Evolutionary conservation across 2,888 invertebrate genomes (phyloP).

Genomic region (Eulithis testata): DNA sequence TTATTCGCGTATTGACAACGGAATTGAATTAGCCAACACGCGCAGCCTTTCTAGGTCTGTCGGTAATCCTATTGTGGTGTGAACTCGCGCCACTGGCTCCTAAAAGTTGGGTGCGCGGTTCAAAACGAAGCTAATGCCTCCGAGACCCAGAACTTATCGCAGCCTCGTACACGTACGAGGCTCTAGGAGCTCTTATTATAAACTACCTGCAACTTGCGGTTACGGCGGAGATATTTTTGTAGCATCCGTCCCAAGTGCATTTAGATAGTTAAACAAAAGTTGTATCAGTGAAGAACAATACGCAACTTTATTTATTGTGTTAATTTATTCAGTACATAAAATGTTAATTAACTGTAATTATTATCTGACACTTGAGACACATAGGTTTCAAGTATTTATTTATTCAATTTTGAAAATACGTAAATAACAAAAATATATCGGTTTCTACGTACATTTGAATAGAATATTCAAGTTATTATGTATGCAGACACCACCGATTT

Average conservation of each 20-base stretch:
- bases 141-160: conserved; percentile 54
- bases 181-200: conserved; percentile 34
- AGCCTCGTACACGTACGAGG: conserved; percentile 32
- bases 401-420: too few species aligned
- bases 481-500: neutral
- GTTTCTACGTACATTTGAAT: too few species aligned
- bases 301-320: neutral
- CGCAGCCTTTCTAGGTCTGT: conserved; percentile 67
- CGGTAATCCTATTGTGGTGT: conserved; percentile 77
- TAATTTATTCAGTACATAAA: neutral
- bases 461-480: too few species aligned
- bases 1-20: conserved; percentile 61
- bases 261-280: conserved; percentile 15
- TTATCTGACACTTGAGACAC: too few species aligned
- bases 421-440: too few species aligned
- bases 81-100: conserved; percentile 65
- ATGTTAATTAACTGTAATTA: too few species aligned
- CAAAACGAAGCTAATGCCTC: conserved; percentile 61
- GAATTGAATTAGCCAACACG: conserved; percentile 71
- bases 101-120: conserved; percentile 65
- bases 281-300: conserved; percentile 7
- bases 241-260: conserved; percentile 23
- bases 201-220: conserved; percentile 32
- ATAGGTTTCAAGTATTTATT: too few species aligned
- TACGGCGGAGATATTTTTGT: conserved; percentile 23